Base-by-base conservation (phyloP, 2,888 invertebrate species). In the Drosophila borealis region DNA sequence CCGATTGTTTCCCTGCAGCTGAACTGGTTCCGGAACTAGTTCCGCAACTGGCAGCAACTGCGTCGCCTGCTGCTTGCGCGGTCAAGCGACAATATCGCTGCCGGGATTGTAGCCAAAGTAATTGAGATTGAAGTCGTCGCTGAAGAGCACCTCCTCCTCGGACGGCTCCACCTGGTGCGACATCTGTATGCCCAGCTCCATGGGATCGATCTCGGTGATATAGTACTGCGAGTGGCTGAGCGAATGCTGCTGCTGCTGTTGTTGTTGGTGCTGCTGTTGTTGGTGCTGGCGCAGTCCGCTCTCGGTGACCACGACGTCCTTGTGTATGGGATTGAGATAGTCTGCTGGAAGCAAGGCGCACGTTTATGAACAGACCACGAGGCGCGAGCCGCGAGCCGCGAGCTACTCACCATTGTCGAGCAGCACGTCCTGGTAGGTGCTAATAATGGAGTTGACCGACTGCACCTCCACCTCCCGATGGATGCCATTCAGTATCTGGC, bases 241-340 rank as follows among this genome's bases (percentile, higher is more conserved):
- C 44, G 55, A 48, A n/a, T 60, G 54, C 19, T 44, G 36, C 59
- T 56, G 63, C 34, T 14, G 62, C 36, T 45, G 49, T 42, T 19
- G 70, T n/a, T 64, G 62, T 9, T 37, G 55, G 3, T 70, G 50
- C 1, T 50, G 50, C 6, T 51, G 50, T 13, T 74, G 82, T 0
- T 74, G 81, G 11, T 78, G 78, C 53, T 90, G 87, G 8, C 94
- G 93, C 21, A 97, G 93, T 0, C 96, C 96, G 78, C 96, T 96
- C 90, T 96, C 97, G 46, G 88, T 89, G 9, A 96, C 96, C 4
- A 96, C 95, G 79, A 96, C 95, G 89, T 96, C 96, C 86, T 96
- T 95, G 37, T 96, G 95, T 51, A 96, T 95, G 5, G 95, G 94
- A 78, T 94, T 94, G 37, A 95, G 93, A 89, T 94, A 95, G 93